Evolutionary conservation across 2,888 invertebrate species (phyloP), one percentile per base, ranked within the genome.

Genomic region (Acronicta alni): DNA sequence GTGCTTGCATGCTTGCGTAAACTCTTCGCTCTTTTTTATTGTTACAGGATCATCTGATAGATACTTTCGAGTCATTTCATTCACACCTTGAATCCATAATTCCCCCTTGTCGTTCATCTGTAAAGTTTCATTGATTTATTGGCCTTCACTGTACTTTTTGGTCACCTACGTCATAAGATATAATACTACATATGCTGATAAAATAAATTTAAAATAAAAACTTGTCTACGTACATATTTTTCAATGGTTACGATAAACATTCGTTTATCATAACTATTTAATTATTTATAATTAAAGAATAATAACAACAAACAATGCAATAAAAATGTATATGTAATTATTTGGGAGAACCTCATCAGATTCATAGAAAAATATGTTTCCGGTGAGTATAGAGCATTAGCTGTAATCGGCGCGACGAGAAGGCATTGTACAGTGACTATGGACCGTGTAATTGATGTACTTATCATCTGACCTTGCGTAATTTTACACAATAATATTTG

Each of bases 91-190:
- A 0, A 84, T 78, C 9, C 89, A 90, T 6, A 94, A 67, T 64
- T 82, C 82, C 1, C 94, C 93, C 59, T 88, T 75, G 0, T 86
- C 86, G 32, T 91, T 84, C 89, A 93, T 90, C 94, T 94, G 78
- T 12, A 86, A 75, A 37, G 12, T 12, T 30, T 30, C 30, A 30
- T 30, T 3, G 12, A 30, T 23, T 7, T 8, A 6, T 23, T 20
- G 23, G 9, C 15, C 18, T 20, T 20, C 20, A 5, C n/a, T n/a
- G n/a, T n/a, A n/a, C n/a, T n/a, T n/a, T n/a, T n/a, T n/a, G n/a
- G n/a, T n/a, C n/a, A n/a, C n/a, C n/a, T n/a, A n/a, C n/a, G n/a
- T n/a, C n/a, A n/a, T n/a, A n/a, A n/a, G n/a, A n/a, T n/a, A n/a
- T n/a, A n/a, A n/a, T n/a, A n/a, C n/a, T n/a, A n/a, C n/a, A n/a